Conservation (phyloP, 2,113 vertebrate genomes). For the Hippocampus abdominalis region DNA sequence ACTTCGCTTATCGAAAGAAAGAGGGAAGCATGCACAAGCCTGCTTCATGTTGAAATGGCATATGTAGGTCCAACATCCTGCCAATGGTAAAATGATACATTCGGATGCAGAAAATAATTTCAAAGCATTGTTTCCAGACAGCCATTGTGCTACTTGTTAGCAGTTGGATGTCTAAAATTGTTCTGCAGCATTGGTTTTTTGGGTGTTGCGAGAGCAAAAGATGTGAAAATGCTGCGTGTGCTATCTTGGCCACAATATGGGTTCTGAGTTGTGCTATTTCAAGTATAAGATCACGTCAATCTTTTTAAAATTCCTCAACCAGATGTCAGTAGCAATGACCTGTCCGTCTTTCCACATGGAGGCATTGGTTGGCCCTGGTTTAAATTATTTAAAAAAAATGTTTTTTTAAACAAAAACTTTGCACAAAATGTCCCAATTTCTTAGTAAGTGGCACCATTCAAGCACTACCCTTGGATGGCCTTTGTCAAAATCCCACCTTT, state of each 20-base stretch:
- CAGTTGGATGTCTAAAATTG: neutral
- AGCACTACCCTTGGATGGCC: slow-evolving; percentile 18
- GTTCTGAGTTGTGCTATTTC: slow-evolving; percentile 23
- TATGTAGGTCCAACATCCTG: neutral
- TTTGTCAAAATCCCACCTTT: slow-evolving; percentile 35
- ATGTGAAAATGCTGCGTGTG: neutral
- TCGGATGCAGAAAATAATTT: neutral
- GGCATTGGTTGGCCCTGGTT: slow-evolving; percentile 37
- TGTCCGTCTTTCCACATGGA: slow-evolving; percentile 28
- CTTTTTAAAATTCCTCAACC: slow-evolving; percentile 38
- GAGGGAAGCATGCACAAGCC: neutral
- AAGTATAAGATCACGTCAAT: slow-evolving; percentile 47
- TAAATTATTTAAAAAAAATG: no score
- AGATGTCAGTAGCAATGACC: slow-evolving; percentile 14
- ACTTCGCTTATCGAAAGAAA: neutral
- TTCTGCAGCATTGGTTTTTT: neutral
- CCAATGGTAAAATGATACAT: neutral
- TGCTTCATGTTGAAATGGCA: neutral
- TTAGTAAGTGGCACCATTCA: slow-evolving; percentile 29
- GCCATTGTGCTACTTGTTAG: neutral
- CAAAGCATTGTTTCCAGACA: neutral
- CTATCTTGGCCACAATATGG: neutral
- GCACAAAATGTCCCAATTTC: slow-evolving; percentile 24
- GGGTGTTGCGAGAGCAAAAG: neutral
- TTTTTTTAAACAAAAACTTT: no score